phyloP scores from a whole-genome alignment of 2,113 vertebrate genomes.

The Saimiri boliviensis region DNA sequence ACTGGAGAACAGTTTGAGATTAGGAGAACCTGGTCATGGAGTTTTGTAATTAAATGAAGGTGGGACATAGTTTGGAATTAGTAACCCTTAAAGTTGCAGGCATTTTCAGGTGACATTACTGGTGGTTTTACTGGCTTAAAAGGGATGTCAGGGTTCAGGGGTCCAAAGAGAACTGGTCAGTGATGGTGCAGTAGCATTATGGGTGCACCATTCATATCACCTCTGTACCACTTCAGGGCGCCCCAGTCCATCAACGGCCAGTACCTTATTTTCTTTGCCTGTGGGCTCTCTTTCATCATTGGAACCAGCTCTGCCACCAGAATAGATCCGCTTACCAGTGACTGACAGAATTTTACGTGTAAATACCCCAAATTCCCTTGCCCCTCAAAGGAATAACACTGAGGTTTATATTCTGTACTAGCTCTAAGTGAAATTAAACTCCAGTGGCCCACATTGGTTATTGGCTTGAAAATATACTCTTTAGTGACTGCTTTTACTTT shows the following conservation, averaged over 20 bases:
- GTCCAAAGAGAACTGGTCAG: no score
- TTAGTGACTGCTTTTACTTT: background rate
- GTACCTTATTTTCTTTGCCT: background rate
- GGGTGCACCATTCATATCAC: background rate
- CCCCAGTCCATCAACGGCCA: background rate
- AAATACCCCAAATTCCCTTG: background rate
- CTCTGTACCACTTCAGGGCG: background rate
- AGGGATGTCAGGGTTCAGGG: background rate
- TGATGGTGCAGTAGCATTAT: background rate
- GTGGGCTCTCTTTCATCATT: background rate
- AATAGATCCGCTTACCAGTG: background rate
- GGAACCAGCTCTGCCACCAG: background rate
- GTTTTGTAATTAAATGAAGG: background rate
- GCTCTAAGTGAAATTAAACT: background rate
- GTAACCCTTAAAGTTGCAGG: background rate
- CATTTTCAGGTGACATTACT: background rate
- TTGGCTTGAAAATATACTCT: background rate
- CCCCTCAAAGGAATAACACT: background rate
- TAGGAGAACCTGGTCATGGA: background rate
- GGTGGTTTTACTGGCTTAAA: background rate
- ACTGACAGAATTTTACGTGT: background rate
- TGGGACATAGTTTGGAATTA: background rate
- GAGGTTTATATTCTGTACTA: background rate
- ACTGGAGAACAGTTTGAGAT: background rate
- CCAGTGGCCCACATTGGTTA: background rate